Evolutionary conservation across 2,113 vertebrate genomes (phyloP), one percentile per base, ranked within the genome.

Genomic region (Egretta garzetta): DNA sequence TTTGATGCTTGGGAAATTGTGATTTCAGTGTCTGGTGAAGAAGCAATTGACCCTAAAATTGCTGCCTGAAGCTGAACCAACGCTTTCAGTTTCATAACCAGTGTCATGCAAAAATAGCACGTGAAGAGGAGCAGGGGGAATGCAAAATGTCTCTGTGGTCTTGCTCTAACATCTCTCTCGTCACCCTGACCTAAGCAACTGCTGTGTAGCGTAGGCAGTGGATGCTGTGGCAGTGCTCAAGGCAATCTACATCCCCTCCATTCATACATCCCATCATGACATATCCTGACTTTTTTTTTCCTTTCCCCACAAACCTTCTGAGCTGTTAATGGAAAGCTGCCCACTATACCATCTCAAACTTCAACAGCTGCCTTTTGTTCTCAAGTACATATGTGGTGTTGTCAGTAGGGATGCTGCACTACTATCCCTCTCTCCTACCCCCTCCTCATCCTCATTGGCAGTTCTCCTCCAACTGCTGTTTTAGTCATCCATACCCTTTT

Each of bases 41-140:
- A 97, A 90, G 58, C 62, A 91, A 90, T 95, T 97, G 96, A 97
- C 95, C 96, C 90, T 95, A 97, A 98, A 97, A 96, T 97, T 94
- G 91, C 88, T 90, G 55, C 95, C 75, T 95, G 68, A 87, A 92
- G 94, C 93, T 89, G 92, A 97, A 96, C 72, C 85, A 72, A 71
- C 4, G 1, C 86, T 94, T 97, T 95, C 63, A 84, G 73, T 90
- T 95, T 88, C 43, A 73, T 92, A 95, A 85, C 35, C 20, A 27
- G 80, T 64, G 86, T 94, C 64, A 43, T 84, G 77, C 75, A 75
- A 68, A 94, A 94, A 93, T 30, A 73, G 62, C 76, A 72, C 14
- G 35, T 85, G 67, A 94, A 84, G 68, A 89, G 80, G 30, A 86
- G 28, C 47, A 73, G 13, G 14, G 37, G 53, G 50, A 92, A 80